Conservation (phyloP, 2,797 vertebrate genomes). For the Anguilla obscura region DNA sequence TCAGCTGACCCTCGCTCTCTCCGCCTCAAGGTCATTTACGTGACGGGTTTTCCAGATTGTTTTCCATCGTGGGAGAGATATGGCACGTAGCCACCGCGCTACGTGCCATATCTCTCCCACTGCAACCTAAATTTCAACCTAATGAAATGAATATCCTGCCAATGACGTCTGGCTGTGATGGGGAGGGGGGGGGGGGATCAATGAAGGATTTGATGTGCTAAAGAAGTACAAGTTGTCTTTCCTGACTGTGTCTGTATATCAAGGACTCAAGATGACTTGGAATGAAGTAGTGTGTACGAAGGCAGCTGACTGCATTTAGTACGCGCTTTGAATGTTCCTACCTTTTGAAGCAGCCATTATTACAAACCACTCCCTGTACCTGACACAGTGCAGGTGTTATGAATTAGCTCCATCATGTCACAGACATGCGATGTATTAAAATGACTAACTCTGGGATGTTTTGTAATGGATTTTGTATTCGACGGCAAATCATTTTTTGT, state of each 20-base stretch:
- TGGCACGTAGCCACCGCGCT: neutral
- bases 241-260: neutral
- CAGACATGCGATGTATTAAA: neutral
- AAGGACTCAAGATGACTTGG: conserved; percentile 27
- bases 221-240: neutral
- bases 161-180: neutral
- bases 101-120: neutral
- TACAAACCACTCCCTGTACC: neutral
- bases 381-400: neutral
- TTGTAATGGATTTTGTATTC: neutral
- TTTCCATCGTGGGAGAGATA: neutral
- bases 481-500: neutral
- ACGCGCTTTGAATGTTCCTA: conserved; percentile 21
- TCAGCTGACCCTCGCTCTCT: neutral
- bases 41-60: neutral
- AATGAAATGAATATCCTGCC: neutral
- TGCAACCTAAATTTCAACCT: neutral
- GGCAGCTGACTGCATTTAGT: conserved; percentile 2
- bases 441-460: conserved; percentile 15
- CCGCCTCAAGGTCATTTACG: neutral
- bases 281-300: conserved; percentile 2
- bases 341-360: neutral
- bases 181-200: neutral
- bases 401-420: neutral
- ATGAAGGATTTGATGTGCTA: neutral